Conservation (phyloP, 2,113 vertebrate genomes). For the Vidua macroura region DNA sequence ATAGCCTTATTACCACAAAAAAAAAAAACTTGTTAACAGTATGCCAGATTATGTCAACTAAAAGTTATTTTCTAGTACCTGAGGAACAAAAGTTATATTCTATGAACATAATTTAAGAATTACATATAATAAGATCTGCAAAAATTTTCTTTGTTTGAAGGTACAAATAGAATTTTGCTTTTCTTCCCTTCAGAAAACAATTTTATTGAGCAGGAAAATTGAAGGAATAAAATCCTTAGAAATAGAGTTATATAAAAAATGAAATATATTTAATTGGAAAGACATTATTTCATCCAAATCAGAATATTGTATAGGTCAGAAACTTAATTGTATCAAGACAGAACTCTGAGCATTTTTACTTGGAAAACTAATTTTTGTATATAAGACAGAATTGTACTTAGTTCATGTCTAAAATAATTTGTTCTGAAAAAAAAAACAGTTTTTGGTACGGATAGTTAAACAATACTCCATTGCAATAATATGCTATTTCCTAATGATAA, state of each 20-base stretch:
- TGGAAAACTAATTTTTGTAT: neutral
- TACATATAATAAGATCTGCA: neutral
- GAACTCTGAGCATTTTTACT: neutral
- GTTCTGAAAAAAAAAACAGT: fast-evolving
- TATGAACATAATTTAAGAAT: neutral
- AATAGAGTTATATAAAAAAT: neutral
- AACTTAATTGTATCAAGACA: neutral
- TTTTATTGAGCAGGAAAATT: neutral
- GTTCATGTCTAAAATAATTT: neutral
- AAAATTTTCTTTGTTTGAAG: neutral
- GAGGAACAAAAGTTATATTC: neutral
- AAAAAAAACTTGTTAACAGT: neutral
- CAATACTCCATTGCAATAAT: neutral
- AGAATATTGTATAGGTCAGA: neutral
- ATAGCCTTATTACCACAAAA: neutral
- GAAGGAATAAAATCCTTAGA: neutral
- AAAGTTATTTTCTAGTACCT: neutral
- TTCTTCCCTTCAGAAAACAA: neutral
- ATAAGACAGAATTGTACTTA: neutral
- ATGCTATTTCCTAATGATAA: neutral
- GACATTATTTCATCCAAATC: neutral
- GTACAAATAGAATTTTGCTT: neutral
- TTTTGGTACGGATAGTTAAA: neutral
- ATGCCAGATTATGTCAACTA: neutral
- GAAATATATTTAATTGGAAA: neutral